These are phyloP conservation scores for Halictus ligatus DNA, from an alignment of 2,888 invertebrate genomes.

Conservation along the genomic window DNA sequence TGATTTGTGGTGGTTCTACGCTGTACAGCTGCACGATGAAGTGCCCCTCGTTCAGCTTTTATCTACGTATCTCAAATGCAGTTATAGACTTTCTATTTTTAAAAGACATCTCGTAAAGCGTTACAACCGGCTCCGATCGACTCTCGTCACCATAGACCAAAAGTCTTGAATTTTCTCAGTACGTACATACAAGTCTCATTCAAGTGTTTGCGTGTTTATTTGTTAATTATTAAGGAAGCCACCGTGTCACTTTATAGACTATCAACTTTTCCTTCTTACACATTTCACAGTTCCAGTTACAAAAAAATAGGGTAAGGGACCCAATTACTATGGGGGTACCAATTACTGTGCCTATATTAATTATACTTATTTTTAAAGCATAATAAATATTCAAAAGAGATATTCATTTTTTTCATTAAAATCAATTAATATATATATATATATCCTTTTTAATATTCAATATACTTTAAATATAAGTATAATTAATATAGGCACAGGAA, in stretches of 20 bases:
- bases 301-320: not conserved
- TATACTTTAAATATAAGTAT: too few relatives aligned
- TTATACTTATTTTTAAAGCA: too few relatives aligned
- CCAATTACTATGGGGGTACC: too few relatives aligned
- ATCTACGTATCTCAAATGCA: constrained; percentile 62
- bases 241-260: not conserved
- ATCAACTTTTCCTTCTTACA: not conserved
- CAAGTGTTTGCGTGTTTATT: not conserved
- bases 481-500: too few relatives aligned
- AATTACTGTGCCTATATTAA: too few relatives aligned
- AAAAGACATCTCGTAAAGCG: constrained; percentile 60
- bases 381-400: too few relatives aligned
- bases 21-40: constrained; percentile 57
- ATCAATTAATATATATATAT: too few relatives aligned
- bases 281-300: not conserved
- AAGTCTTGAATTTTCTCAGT: constrained; percentile 19
- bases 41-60: constrained; percentile 51
- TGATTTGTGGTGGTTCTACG: constrained; percentile 63
- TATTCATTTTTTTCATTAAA: too few relatives aligned
- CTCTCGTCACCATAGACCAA: constrained; percentile 10
- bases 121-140: constrained; percentile 35
- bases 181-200: not conserved
- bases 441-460: too few relatives aligned
- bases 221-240: not conserved
- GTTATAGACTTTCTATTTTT: constrained; percentile 69